Evolutionary conservation across 1,140 invertebrate genomes (phyloP).

Genomic region (Telenomus remus): DNA sequence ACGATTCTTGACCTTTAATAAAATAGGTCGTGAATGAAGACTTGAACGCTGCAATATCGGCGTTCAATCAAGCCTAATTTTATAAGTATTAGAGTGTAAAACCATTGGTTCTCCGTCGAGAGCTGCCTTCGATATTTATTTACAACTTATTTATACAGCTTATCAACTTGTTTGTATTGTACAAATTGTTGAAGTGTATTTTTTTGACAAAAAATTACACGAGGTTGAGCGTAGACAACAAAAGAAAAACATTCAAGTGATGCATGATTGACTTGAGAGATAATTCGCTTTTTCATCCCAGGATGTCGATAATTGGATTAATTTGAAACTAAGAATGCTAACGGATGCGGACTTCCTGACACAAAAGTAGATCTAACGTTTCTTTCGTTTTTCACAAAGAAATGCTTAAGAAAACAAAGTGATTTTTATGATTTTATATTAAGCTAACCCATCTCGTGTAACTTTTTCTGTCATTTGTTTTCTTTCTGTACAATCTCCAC

Average conservation of each 20-base stretch:
- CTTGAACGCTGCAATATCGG: constrained; percentile 12
- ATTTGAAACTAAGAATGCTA: no score
- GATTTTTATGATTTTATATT: constrained; percentile 35
- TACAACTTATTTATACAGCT: constrained; percentile 40
- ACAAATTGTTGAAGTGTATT: no score
- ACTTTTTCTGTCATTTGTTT: constrained; percentile 4
- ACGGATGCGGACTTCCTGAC: constrained; percentile 3
- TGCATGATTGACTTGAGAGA: no score
- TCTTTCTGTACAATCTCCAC: constrained; percentile 37
- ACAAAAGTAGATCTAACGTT: no score
- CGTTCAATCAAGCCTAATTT: neutral
- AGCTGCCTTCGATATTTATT: constrained; percentile 6
- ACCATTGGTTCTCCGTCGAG: neutral
- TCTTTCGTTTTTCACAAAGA: no score
- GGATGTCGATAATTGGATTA: no score
- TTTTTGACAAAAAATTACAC: no score
- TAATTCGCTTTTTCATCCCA: no score
- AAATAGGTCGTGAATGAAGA: constrained; percentile 1
- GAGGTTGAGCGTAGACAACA: no score
- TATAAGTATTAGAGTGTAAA: neutral
- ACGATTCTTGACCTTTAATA: constrained; percentile 3
- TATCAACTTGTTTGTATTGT: constrained; percentile 7
- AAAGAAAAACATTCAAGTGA: no score
- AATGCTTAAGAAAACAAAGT: no score
- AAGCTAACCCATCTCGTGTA: no score